Percentiles rank a stretch among this genome's conserved stretches.
Conservation (phyloP, 2,888 invertebrate species). For the Platynereis dumerilii region DNA sequence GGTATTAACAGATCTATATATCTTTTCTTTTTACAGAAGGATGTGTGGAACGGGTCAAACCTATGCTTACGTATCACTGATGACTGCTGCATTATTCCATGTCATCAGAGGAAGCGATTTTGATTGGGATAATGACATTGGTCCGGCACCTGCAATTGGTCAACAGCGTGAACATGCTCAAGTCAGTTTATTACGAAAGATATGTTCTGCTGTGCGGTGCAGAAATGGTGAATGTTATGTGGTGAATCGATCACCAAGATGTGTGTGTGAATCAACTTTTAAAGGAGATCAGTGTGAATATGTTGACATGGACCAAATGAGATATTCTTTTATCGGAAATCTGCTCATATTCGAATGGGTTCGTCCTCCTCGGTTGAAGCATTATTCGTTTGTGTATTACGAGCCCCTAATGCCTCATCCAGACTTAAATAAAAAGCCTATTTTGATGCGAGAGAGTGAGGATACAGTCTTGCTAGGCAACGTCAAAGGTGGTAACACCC, state of each 20-base stretch:
- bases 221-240: conserved; percentile 21
- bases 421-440: conserved; percentile 22
- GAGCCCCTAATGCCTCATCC: conserved; percentile 10
- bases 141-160: too few relatives aligned
- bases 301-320: conserved; percentile 24
- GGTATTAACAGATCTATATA: too few relatives aligned
- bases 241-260: conserved; percentile 11
- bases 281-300: conserved; percentile 24
- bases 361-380: conserved; percentile 29
- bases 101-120: background rate
- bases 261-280: conserved; percentile 20
- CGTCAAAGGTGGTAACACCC: conserved; percentile 20
- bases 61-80: conserved; percentile 5
- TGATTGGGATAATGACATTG: background rate
- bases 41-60: too few relatives aligned
- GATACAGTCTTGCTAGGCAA: conserved; percentile 29
- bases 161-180: background rate
- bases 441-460: conserved; percentile 28
- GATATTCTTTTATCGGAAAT: conserved; percentile 25
- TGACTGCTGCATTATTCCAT: background rate
- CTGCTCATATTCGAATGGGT: conserved; percentile 34
- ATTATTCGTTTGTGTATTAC: conserved; percentile 36
- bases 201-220: conserved; percentile 13
- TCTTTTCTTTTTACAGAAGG: too few relatives aligned
- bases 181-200: conserved; percentile 9